These are phyloP conservation scores for Gasterosteus aculeatus DNA, from an alignment of 2,113 vertebrate genomes.

Conservation along the genomic window DNA sequence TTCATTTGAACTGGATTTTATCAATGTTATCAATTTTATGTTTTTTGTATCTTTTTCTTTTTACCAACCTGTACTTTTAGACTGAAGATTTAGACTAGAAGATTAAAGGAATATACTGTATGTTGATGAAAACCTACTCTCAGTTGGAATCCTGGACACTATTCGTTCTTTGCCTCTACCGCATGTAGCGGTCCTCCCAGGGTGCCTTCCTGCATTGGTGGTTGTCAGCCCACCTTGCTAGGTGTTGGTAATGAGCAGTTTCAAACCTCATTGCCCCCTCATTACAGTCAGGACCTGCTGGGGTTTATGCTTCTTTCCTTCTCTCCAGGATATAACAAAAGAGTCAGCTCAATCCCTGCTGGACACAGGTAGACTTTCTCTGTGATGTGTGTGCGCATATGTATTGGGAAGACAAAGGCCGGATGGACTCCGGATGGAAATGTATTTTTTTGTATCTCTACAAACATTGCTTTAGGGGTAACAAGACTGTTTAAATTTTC, in stretches of 20 bases:
- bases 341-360: constrained; percentile 41
- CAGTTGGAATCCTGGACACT: constrained; percentile 32
- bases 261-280: constrained; percentile 72
- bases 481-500: not conserved
- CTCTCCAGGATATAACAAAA: constrained; percentile 60
- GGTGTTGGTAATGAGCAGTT: constrained; percentile 67
- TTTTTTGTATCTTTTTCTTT: not conserved
- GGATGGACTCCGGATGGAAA: not conserved
- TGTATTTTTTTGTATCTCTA: not conserved
- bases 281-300: constrained; percentile 60
- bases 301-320: constrained; percentile 42
- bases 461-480: not conserved
- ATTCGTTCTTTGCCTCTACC: constrained; percentile 58
- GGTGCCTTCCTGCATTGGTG: constrained; percentile 36
- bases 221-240: constrained; percentile 45
- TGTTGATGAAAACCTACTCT: constrained; percentile 25
- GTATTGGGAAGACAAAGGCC: not conserved
- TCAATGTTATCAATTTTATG: constrained; percentile 2
- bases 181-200: constrained; percentile 27
- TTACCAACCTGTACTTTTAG: not conserved
- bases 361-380: constrained; percentile 38
- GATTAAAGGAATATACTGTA: constrained; percentile 18
- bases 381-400: not conserved
- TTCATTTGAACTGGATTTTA: not conserved
- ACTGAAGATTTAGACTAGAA: not conserved